Evolutionary conservation across 2,797 vertebrate genomes (phyloP), one percentile per base, ranked within the genome.

Genomic region (Eremophila alpestris): DNA sequence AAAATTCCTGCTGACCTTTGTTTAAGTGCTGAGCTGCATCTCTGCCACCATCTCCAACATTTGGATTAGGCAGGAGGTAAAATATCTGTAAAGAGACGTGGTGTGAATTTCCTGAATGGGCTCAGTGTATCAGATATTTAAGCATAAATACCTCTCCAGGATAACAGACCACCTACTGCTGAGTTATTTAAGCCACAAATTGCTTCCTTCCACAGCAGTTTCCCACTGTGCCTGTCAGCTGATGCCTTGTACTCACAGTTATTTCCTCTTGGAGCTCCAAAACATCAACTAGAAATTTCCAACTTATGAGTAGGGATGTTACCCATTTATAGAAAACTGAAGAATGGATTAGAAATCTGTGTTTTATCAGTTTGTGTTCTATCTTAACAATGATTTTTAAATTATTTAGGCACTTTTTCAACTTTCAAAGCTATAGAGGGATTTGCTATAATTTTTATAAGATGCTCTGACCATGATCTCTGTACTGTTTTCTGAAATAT

Each of bases 191-290:
- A 92, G 65, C 82, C 62, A 70, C 78, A 87, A 24, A 88, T 91
- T 63, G 49, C 79, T 86, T 93, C 76, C 82, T 94, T 94, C 70
- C 80, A 60, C 52, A 82, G 59, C 49, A 76, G 65, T 88, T 90
- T 93, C 91, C 81, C 58, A 54, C 83, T 86, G 67, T 64, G 69
- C 63, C 73, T 81, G 38, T 86, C 78, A 87, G 46, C 76, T 81
- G 43, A 49, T 59, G 62, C 58, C 59, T 76, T 64, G n/a, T 86
- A 83, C 79, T 87, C 63, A 16, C 64, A 81, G n/a, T 38, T 58
- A 48, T 54, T 88, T 96, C 68, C 82, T 91, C 43, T 79, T 63
- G 49, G 46, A 89, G 46, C 34, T 60, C 30, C 65, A 51, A 68
- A 84, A 52, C 32, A 49, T 40, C 56, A 75, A 34, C 43, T 64